Conservation (phyloP, 2,113 vertebrate species). For the Aramus guarauna region DNA sequence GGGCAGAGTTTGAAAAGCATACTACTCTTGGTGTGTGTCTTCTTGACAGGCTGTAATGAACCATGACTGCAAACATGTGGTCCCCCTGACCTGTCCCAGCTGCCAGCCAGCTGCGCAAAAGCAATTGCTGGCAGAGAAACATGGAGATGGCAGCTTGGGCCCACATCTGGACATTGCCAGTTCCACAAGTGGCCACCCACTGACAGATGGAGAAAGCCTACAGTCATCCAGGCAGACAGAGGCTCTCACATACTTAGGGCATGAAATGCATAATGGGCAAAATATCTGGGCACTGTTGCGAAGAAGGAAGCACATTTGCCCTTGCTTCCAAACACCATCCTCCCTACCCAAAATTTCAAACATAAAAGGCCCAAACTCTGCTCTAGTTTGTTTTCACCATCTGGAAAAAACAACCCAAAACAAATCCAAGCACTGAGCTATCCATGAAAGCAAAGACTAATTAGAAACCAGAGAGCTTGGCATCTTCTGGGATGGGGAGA, state of each 20-base stretch:
- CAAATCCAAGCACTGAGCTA: neutral
- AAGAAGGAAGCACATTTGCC: neutral
- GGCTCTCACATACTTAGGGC: neutral
- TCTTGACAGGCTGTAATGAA: neutral
- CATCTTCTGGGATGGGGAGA: accelerated
- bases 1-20: neutral
- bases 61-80: neutral
- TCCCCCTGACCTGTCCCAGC: neutral
- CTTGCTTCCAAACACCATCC: neutral
- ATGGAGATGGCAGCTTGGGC: neutral
- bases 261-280: neutral
- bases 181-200: neutral
- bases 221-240: neutral
- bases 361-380: neutral
- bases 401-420: neutral
- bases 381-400: neutral
- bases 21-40: neutral
- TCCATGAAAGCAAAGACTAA: neutral
- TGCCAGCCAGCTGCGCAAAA: neutral
- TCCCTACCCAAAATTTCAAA: neutral
- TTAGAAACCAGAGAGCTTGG: neutral
- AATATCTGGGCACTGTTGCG: neutral
- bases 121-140: neutral
- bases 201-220: neutral
- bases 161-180: neutral